Percentiles rank a stretch among this genome's conserved stretches.
These are phyloP conservation scores for Carabus problematicus DNA, from an alignment of 2,888 invertebrate species.

Conservation along the genomic window DNA sequence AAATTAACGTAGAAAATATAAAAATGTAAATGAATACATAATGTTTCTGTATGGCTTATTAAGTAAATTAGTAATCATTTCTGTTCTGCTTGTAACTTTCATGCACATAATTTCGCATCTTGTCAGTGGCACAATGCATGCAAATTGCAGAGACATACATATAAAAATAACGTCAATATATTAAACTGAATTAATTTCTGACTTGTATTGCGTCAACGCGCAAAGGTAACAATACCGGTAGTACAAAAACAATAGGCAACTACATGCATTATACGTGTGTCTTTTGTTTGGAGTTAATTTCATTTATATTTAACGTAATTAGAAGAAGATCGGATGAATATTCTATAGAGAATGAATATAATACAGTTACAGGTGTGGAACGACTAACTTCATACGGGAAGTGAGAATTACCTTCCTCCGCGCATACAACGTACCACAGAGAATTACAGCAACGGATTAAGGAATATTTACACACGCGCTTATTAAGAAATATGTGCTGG, in stretches of 20 bases:
- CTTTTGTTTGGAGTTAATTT: conserved; percentile 40
- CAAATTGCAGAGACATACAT: background rate
- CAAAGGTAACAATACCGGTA: conserved; percentile 11
- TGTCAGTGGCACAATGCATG: no score
- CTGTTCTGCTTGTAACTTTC: no score
- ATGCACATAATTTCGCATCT: no score
- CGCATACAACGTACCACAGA: background rate
- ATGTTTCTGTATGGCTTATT: no score
- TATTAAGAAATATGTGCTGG: no score
- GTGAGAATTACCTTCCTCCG: conserved; percentile 11
- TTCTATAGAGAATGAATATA: conserved; percentile 23
- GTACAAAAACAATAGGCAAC: conserved; percentile 22
- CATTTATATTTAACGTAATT: conserved; percentile 42
- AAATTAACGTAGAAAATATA: no score
- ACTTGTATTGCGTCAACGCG: background rate
- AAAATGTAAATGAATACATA: no score
- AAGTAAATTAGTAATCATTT: no score
- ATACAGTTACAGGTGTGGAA: conserved; percentile 25
- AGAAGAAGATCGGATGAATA: conserved; percentile 30
- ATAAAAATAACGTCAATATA: background rate
- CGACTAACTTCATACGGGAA: conserved; percentile 15
- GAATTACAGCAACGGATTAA: background rate
- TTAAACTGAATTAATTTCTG: background rate
- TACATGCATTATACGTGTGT: conserved; percentile 27
- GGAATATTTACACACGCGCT: no score